These are phyloP conservation scores for Chrysina gloriosa DNA, from an alignment of 2,888 invertebrate genomes.

Conservation along the genomic window DNA sequence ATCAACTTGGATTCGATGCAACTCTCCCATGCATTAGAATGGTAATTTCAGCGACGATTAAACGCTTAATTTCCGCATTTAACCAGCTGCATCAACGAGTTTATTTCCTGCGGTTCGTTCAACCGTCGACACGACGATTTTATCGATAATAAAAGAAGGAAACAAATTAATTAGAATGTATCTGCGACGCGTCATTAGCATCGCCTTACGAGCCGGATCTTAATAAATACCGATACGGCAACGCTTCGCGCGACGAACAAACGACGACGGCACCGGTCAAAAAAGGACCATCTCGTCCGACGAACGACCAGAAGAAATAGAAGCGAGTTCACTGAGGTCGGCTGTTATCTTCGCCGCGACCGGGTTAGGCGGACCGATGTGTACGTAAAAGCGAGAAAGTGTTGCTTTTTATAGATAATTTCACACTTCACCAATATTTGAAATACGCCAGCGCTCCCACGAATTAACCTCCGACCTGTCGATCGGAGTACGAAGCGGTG, in stretches of 20 bases:
- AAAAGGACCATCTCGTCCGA: too few species aligned
- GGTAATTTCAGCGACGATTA: too few species aligned
- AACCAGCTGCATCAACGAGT: too few species aligned
- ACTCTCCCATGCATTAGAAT: too few species aligned
- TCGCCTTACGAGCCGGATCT: not conserved
- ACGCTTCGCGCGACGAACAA: too few species aligned
- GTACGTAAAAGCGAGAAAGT: conserved; percentile 21
- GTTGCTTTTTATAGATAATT: conserved; percentile 32
- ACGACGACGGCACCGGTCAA: too few species aligned
- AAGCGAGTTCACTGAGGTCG: not conserved
- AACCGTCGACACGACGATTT: not conserved
- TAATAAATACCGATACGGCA: not conserved
- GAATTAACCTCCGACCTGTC: conserved; percentile 46
- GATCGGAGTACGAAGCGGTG: conserved; percentile 7
- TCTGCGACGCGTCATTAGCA: not conserved
- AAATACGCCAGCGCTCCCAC: conserved; percentile 41
- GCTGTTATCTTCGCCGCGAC: not conserved
- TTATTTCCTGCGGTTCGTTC: too few species aligned
- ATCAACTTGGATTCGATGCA: too few species aligned
- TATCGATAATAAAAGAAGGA: not conserved
- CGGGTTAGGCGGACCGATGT: not conserved
- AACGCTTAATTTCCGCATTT: too few species aligned
- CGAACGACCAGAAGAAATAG: too few species aligned
- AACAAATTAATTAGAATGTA: conserved; percentile 5
- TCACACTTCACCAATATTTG: conserved; percentile 38